phyloP scores from a whole-genome alignment of 1,140 invertebrate genomes.

The Cylas formicarius region DNA sequence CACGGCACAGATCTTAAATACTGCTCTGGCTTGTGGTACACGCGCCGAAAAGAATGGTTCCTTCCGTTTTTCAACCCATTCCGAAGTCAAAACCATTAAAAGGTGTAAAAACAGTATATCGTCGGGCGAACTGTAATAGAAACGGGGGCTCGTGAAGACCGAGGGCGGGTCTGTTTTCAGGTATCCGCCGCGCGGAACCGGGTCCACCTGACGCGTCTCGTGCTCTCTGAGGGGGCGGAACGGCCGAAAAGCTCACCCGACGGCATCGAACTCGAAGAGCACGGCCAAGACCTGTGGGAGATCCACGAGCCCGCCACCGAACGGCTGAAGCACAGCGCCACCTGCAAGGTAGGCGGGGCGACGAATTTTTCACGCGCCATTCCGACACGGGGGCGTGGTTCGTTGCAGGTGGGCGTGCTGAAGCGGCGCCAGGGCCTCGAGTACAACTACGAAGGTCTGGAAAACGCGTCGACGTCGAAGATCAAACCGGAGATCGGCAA shows the following conservation, averaged over 20 bases:
- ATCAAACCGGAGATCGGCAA: conserved; percentile 21
- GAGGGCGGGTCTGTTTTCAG: too few relatives aligned
- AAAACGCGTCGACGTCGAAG: conserved; percentile 17
- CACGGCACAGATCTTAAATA: too few relatives aligned
- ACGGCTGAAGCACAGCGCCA: conserved; percentile 28
- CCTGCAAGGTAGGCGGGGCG: conserved; percentile 30
- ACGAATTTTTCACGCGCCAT: background rate
- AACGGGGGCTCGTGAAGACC: too few relatives aligned
- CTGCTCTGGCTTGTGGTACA: too few relatives aligned
- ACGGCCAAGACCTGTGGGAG: conserved; percentile 31
- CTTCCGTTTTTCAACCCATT: too few relatives aligned
- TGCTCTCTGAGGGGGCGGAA: conserved; percentile 28
- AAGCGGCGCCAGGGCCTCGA: conserved; percentile 33
- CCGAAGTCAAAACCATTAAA: too few relatives aligned
- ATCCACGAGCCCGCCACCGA: conserved; percentile 29
- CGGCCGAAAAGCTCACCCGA: conserved; percentile 29
- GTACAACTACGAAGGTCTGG: conserved; percentile 23
- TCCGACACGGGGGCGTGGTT: too few relatives aligned
- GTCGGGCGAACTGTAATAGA: too few relatives aligned
- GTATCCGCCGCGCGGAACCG: conserved; percentile 26
- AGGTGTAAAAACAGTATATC: too few relatives aligned
- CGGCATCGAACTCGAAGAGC: conserved; percentile 31
- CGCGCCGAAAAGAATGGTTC: too few relatives aligned
- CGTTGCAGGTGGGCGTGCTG: conserved; percentile 28
- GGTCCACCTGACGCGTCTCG: conserved; percentile 30